Conservation (phyloP, 2,888 invertebrate genomes). For the Resseliella maxima region DNA sequence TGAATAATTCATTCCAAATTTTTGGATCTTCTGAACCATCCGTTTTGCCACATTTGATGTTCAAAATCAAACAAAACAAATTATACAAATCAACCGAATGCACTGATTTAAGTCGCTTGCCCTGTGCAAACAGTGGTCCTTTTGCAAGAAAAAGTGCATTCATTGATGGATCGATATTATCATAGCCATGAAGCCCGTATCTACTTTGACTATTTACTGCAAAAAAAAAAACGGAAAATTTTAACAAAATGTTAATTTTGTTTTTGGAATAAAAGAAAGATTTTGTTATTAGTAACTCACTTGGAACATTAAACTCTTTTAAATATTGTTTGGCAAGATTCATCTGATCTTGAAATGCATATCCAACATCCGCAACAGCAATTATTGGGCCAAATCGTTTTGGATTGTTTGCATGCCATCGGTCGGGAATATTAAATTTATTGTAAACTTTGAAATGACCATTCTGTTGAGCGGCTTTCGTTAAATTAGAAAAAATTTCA, state of each 20-base stretch:
- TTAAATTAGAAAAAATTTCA: conserved; percentile 69
- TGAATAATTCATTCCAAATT: not conserved
- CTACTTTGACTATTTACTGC: conserved; percentile 59
- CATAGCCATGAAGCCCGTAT: conserved; percentile 77
- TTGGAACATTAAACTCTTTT: conserved; percentile 59
- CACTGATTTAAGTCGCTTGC: conserved; percentile 70
- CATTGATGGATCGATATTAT: conserved; percentile 73
- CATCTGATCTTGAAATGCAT: conserved; percentile 71
- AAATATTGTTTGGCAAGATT: conserved; percentile 66
- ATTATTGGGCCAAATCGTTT: conserved; percentile 73
- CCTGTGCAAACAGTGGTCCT: conserved; percentile 73
- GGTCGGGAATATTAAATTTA: conserved; percentile 71
- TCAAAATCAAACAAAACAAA: conserved; percentile 73
- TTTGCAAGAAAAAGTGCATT: conserved; percentile 77
- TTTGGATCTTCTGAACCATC: conserved; percentile 35
- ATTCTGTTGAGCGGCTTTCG: conserved; percentile 65
- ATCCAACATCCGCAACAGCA: conserved; percentile 73
- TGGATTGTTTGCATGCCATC: conserved; percentile 74
- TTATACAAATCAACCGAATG: conserved; percentile 75
- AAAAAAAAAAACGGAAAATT: not conserved
- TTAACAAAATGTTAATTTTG: not conserved
- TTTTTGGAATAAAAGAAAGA: not conserved
- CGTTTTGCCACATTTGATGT: conserved; percentile 66
- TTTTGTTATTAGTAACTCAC: not conserved
- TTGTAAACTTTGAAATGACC: conserved; percentile 72